A percentile compares a stretch with the other conserved stretches of the same genome.
Evolutionary conservation across 2,113 vertebrate genomes (phyloP).

Genomic region (Epinephelus moara): DNA sequence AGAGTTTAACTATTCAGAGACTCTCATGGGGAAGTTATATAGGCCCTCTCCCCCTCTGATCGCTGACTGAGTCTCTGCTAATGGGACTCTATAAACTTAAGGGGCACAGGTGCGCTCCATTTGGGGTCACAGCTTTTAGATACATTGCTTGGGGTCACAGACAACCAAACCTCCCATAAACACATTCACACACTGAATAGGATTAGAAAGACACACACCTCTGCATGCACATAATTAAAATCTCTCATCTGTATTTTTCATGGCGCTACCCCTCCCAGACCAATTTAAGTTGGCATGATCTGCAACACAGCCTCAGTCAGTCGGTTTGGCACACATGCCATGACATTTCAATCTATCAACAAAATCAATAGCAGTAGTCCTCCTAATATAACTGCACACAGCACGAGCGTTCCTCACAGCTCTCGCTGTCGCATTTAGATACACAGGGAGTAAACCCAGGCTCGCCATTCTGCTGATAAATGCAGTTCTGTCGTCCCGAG

Average conservation of each 20-base stretch:
- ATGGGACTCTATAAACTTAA: slow-evolving; percentile 76
- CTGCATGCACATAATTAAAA: slow-evolving; percentile 45
- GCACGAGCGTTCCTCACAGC: slow-evolving; percentile 45
- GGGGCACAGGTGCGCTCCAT: slow-evolving; percentile 77
- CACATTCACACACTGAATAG: slow-evolving; percentile 19
- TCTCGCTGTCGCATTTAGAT: slow-evolving; percentile 71
- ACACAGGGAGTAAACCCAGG: slow-evolving; percentile 63
- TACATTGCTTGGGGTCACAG: slow-evolving; percentile 62
- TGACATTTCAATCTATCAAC: slow-evolving; percentile 80
- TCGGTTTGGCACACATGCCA: slow-evolving; percentile 65
- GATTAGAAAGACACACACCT: slow-evolving; percentile 17
- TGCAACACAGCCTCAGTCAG: slow-evolving; percentile 15
- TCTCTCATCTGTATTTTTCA: slow-evolving; percentile 49
- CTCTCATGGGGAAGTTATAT: slow-evolving; percentile 53
- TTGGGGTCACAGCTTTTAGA: slow-evolving; percentile 74
- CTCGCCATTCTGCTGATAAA: slow-evolving; percentile 78
- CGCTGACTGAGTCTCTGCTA: slow-evolving; percentile 59
- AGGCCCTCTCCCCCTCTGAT: slow-evolving; percentile 47
- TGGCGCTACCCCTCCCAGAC: slow-evolving; percentile 15
- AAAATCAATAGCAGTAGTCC: slow-evolving; percentile 72
- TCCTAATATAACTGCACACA: slow-evolving; percentile 64
- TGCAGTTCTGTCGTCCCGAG: slow-evolving; percentile 70
- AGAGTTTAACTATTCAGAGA: slow-evolving; percentile 49
- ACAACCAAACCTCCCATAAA: slow-evolving; percentile 50
- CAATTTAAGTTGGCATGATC: slow-evolving; percentile 62